phyloP scores from a whole-genome alignment of 1,140 invertebrate species.

The Bombus difficillimus region DNA sequence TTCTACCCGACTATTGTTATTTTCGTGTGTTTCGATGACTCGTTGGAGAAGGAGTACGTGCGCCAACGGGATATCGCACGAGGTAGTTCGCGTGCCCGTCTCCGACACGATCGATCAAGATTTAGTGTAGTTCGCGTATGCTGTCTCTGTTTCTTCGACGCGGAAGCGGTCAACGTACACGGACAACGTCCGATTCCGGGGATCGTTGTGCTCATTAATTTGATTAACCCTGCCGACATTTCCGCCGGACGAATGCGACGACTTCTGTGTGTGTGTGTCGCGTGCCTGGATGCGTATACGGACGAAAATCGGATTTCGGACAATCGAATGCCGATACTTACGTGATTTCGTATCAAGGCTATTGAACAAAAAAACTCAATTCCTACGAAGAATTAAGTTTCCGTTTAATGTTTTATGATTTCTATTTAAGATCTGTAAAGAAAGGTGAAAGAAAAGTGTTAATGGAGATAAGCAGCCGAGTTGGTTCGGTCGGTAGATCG shows the following conservation, averaged over 20 bases:
- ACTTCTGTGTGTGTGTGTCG: conserved; percentile 33
- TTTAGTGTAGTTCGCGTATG: background rate
- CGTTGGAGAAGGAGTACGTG: background rate
- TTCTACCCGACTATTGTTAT: conserved; percentile 47
- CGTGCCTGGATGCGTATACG: background rate
- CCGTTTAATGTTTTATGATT: background rate
- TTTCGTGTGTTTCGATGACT: conserved; percentile 49
- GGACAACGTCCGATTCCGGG: conserved; percentile 10
- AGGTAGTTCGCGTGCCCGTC: background rate
- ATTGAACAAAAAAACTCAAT: no score
- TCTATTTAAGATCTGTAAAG: background rate
- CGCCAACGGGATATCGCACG: background rate
- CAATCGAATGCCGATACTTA: background rate
- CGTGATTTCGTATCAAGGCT: background rate
- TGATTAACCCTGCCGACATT: conserved; percentile 69
- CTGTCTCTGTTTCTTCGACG: no score
- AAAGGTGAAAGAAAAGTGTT: background rate
- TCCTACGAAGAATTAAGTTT: background rate
- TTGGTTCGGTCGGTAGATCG: conserved; percentile 4
- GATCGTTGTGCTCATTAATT: conserved; percentile 60
- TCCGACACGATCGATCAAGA: conserved; percentile 26
- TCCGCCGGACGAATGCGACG: conserved; percentile 56
- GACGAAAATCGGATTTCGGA: background rate
- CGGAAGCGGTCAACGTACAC: background rate
- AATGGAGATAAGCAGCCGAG: background rate